phyloP scores from a whole-genome alignment of 2,888 invertebrate genomes.

The Agonopterix heracliana region DNA sequence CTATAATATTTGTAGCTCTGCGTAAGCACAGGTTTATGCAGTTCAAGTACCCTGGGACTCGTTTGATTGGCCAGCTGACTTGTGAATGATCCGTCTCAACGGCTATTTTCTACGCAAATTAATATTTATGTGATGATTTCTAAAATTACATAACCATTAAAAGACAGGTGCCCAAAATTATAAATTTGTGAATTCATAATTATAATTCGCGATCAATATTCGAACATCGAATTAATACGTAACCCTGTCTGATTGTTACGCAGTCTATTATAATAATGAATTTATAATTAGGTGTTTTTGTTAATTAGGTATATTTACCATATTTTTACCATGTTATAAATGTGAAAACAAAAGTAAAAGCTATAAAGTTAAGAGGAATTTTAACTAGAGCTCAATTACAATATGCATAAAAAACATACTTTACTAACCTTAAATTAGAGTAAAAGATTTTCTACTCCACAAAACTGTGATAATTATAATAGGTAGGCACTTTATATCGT shows the following conservation, averaged over 20 bases:
- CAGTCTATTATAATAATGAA: not conserved
- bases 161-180: conserved; percentile 4
- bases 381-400: too few relatives aligned
- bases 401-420: too few relatives aligned
- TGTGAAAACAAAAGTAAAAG: too few relatives aligned
- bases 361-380: too few relatives aligned
- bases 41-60: conserved; percentile 21
- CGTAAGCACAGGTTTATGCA: conserved; percentile 10
- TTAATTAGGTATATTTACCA: not conserved
- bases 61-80: conserved; percentile 28
- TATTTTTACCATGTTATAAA: too few relatives aligned
- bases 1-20: conserved; percentile 17
- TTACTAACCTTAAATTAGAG: too few relatives aligned
- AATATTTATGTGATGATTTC: conserved; percentile 41
- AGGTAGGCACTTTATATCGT: too few relatives aligned
- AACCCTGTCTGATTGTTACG: conserved; percentile 2
- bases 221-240: not conserved
- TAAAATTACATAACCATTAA: conserved; percentile 36
- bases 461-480: too few relatives aligned
- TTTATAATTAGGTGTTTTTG: not conserved
- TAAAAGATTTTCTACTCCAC: too few relatives aligned
- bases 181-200: not conserved
- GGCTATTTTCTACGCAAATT: conserved; percentile 38
- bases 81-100: conserved; percentile 32
- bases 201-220: conserved; percentile 1